Conservation (phyloP, 1,140 invertebrate genomes). For the Euschistus heros region DNA sequence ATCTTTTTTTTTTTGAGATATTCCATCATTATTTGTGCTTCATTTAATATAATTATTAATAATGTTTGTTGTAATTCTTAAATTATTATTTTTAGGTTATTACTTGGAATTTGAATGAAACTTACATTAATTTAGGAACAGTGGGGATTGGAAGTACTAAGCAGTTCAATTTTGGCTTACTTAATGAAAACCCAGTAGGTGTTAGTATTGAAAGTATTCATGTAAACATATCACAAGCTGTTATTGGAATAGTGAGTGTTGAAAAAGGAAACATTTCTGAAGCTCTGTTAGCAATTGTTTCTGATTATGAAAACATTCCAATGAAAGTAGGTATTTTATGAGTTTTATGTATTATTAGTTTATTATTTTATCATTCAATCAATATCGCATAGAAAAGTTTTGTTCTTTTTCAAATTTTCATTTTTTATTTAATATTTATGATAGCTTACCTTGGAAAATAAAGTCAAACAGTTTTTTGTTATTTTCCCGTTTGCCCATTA, state of each 20-base stretch:
- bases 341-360: neutral
- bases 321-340: neutral
- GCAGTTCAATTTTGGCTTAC: conserved; percentile 56
- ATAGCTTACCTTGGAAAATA: too few relatives aligned
- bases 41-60: too few relatives aligned
- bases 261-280: conserved; percentile 46
- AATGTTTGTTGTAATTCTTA: too few relatives aligned
- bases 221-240: conserved; percentile 54
- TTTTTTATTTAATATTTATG: too few relatives aligned
- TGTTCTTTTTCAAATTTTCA: too few relatives aligned
- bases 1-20: neutral
- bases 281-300: neutral
- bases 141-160: conserved; percentile 56
- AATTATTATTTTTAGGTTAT: conserved; percentile 21
- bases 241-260: conserved; percentile 56
- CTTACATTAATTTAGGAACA: conserved; percentile 57
- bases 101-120: conserved; percentile 20
- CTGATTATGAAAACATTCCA: conserved; percentile 11
- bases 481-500: too few relatives aligned
- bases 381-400: too few relatives aligned
- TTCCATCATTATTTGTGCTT: too few relatives aligned
- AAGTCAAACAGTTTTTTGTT: too few relatives aligned
- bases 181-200: conserved; percentile 65
- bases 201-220: conserved; percentile 54
- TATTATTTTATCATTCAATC: too few relatives aligned